These are phyloP conservation scores for Formicarius rufipectus DNA, from an alignment of 2,113 vertebrate genomes.

Conservation along the genomic window DNA sequence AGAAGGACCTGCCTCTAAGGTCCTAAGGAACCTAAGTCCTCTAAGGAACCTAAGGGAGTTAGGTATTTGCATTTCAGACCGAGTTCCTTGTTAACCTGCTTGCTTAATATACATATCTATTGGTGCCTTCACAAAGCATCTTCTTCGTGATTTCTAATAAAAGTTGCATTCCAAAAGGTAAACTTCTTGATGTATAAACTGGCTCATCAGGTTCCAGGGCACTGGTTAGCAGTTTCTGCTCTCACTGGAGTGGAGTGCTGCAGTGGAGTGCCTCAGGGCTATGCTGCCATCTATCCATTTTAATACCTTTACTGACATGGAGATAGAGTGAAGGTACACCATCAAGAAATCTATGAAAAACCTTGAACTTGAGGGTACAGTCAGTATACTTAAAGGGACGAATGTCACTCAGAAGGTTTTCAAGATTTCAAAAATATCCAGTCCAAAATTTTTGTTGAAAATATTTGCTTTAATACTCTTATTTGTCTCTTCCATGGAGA, in stretches of 20 bases:
- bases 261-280: not conserved
- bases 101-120: not conserved
- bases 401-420: not conserved
- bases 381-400: not conserved
- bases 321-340: not conserved
- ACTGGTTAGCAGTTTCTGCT: not conserved
- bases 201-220: not conserved
- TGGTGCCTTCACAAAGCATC: not conserved
- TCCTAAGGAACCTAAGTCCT: no score
- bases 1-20: not conserved
- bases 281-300: not conserved
- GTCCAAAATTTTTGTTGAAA: not conserved
- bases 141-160: not conserved
- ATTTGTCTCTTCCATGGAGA: no score
- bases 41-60: no score
- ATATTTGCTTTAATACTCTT: not conserved
- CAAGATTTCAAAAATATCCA: not conserved
- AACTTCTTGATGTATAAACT: not conserved
- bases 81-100: not conserved
- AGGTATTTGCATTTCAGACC: not conserved
- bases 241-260: not conserved
- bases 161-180: not conserved
- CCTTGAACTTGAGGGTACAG: not conserved
- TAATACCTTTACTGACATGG: not conserved
- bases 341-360: not conserved